Evolutionary conservation across 2,888 invertebrate genomes (phyloP), one percentile per base, ranked within the genome.

Genomic region (Apotomis capreana): DNA sequence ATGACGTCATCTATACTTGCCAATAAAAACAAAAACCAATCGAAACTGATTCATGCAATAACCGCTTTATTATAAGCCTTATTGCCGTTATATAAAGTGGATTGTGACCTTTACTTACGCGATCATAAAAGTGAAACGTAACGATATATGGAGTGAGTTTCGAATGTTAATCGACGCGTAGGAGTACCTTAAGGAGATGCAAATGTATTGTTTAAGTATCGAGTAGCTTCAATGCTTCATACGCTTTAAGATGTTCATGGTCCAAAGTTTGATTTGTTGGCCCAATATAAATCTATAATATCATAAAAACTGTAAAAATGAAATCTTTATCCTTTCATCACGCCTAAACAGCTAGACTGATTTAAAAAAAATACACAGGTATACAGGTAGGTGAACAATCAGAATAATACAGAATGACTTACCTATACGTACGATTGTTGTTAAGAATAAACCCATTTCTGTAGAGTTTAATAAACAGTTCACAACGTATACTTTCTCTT

Each of bases 111-210:
- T 57, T 46, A 36, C 26, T 51, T 5, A 37, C 26, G 55, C 13
- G 58, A 52, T 6, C 40, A 70, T 83, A 84, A 90, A 89, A 91
- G 90, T 89, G 90, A 90, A 90, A 90, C 84, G 71, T 82, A 75
- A 75, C 77, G 77, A 76, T 81, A 77, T 82, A 81, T 80, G 76
- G 81, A 80, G 82, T 84, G 76, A 82, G 86, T 84, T 86, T 81
- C 80, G 84, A 83, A 89, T 87, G 82, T 76, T 83, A 84, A 89
- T 84, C 78, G 82, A 76, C 68, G 81, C 80, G 88, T 87, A 79
- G 85, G 86, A 76, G 81, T 74, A 74, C 77, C 74, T 78, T 78
- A 74, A 79, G 58, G 63, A 72, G 63, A 72, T 68, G 68, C 72
- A 72, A 80, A 79, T 76, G 76, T 73, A 74, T 70, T 74, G 71